Evolutionary conservation across 2,888 invertebrate genomes (phyloP).

Genomic region (Xanthorhoe spadicearia): DNA sequence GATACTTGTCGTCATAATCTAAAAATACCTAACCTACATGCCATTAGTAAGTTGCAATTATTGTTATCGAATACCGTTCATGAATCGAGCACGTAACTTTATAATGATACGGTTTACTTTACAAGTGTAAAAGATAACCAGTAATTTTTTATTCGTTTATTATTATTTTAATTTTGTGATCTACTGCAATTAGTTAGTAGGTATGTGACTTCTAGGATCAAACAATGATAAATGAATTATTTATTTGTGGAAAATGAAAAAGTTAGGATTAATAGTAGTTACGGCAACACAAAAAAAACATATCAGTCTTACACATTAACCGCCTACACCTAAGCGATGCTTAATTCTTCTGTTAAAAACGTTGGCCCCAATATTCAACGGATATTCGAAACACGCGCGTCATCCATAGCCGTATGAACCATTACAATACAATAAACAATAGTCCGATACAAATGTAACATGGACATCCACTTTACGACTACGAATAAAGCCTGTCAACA

Average conservation of each 20-base stretch:
- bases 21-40: conserved; percentile 25
- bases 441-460: conserved; percentile 25
- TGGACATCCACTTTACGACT: conserved; percentile 19
- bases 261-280: no score
- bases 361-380: conserved; percentile 3
- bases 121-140: neutral
- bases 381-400: conserved; percentile 22
- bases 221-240: no score
- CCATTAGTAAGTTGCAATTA: conserved; percentile 12
- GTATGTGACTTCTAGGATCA: no score
- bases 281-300: no score
- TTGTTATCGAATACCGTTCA: conserved; percentile 5
- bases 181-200: no score
- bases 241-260: no score
- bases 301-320: neutral
- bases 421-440: conserved; percentile 43
- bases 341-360: neutral
- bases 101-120: neutral
- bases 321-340: neutral
- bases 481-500: conserved; percentile 13
- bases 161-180: neutral
- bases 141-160: neutral
- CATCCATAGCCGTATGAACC: conserved; percentile 18
- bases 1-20: conserved; percentile 14
- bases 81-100: neutral